Conservation (phyloP, 35 echinoderm and acorn worm species). For the Anneissia japonica region DNA sequence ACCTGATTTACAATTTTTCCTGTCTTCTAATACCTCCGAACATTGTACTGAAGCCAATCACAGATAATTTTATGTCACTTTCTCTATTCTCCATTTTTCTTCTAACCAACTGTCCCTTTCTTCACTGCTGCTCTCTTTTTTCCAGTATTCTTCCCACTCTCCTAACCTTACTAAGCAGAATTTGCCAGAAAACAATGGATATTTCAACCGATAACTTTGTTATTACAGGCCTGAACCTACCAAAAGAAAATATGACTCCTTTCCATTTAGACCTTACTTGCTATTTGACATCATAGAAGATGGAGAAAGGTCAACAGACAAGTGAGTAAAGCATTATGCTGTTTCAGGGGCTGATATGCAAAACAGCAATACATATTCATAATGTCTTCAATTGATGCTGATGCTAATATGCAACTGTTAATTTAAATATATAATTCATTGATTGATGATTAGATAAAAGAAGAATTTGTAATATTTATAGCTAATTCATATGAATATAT, state of each 20-base stretch:
- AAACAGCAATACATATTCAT: not conserved
- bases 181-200: not conserved
- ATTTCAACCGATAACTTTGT: not conserved
- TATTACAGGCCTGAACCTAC: not conserved
- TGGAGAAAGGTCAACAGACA: not conserved
- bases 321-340: not conserved
- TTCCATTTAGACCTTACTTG: constrained; percentile 3
- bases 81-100: not conserved
- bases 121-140: not conserved
- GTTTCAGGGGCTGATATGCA: not conserved
- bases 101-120: not conserved
- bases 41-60: too few relatives aligned
- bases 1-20: too few relatives aligned
- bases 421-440: too few relatives aligned
- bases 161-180: not conserved
- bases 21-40: too few relatives aligned
- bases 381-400: not conserved
- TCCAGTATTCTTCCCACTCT: too few relatives aligned
- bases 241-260: not conserved
- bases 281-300: constrained; percentile 2
- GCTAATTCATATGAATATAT: too few relatives aligned
- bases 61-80: too few relatives aligned
- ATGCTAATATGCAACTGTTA: too few relatives aligned
- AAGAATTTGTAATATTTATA: too few relatives aligned
- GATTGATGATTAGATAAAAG: too few relatives aligned